Evolutionary conservation across 2,888 invertebrate species (phyloP), one percentile per base, ranked within the genome.

Genomic region (Gari tellinella): DNA sequence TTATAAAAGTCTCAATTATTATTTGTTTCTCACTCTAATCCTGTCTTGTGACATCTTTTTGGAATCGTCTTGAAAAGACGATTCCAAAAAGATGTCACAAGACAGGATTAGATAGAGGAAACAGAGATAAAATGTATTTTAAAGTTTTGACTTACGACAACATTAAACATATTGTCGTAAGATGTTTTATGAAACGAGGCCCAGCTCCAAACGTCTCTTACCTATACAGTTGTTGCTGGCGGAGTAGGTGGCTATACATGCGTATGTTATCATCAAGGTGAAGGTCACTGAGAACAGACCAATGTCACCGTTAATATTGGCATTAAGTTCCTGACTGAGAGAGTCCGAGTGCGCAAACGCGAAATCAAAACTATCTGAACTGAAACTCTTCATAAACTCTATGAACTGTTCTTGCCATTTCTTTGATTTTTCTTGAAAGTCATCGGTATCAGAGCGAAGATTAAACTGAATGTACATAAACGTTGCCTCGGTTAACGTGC

Each of bases 201-300:
- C n/a, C n/a, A n/a, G n/a, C n/a, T n/a, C n/a, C n/a, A n/a, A 31
- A 31, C 10, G 10, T 49, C 14, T 21, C 53, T 65, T 45, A 48
- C 70, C 65, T 26, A 72, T 66, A 26, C 61, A 61, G 19, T 72
- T 57, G 23, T 56, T 49, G 38, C 55, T 64, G 14, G 74, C 74
- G 0, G 74, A 49, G 51, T 57, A 51, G 3, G 76, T 72, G 8
- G 76, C 81, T 26, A 79, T 21, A 31, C 72, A 68, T 12, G 79
- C 73, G 41, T 77, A 82, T 2, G 65, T 80, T 12, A 82, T 77
- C 74, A 82, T 82, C 8, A 82, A 17, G 1, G 80, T 68, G 38
- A 82, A 75, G 0, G 79, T 82, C 14, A 69, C 38, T 37, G 79
- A 72, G 51, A 77, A 82, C 5, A 72, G 45, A 0, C 49, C 14